These are phyloP conservation scores for honey bee (Apis mellifera) DNA, from an alignment of 1,140 invertebrate genomes.

Conservation along the genomic window DNA sequence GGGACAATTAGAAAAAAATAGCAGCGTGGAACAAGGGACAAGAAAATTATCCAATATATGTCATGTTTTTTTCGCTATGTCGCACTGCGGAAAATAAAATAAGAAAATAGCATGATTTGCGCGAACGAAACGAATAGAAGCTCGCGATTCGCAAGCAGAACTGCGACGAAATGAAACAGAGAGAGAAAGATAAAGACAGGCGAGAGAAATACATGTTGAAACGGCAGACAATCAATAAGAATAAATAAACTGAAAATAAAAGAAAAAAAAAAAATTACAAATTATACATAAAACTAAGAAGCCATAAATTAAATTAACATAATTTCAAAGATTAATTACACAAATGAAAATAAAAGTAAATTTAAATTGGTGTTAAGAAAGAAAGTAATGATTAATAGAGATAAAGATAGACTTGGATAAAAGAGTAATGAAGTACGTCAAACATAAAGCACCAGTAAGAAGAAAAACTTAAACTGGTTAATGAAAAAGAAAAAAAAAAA, in stretches of 20 bases:
- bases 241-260: constrained; percentile 28
- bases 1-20: not conserved
- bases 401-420: not conserved
- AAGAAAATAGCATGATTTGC: constrained; percentile 15
- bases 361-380: constrained; percentile 21
- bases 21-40: not conserved
- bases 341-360: constrained; percentile 1
- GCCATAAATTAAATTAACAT: constrained; percentile 49
- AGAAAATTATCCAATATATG: not conserved
- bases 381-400: constrained; percentile 33
- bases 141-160: constrained; percentile 29
- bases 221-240: constrained; percentile 33
- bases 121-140: constrained; percentile 29
- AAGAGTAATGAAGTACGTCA: constrained; percentile 22
- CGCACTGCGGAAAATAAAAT: not conserved
- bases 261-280: not conserved
- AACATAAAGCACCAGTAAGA: constrained; percentile 37
- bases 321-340: constrained; percentile 43
- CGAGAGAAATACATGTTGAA: constrained; percentile 37
- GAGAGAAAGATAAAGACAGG: constrained; percentile 1
- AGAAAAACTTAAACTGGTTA: constrained; percentile 54
- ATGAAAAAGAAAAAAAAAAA: constrained; percentile 33
- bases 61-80: not conserved
- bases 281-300: constrained; percentile 34
- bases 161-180: constrained; percentile 22